Conservation (phyloP, 2,797 vertebrate species). For the Cryptoblepharus egeriae region DNA sequence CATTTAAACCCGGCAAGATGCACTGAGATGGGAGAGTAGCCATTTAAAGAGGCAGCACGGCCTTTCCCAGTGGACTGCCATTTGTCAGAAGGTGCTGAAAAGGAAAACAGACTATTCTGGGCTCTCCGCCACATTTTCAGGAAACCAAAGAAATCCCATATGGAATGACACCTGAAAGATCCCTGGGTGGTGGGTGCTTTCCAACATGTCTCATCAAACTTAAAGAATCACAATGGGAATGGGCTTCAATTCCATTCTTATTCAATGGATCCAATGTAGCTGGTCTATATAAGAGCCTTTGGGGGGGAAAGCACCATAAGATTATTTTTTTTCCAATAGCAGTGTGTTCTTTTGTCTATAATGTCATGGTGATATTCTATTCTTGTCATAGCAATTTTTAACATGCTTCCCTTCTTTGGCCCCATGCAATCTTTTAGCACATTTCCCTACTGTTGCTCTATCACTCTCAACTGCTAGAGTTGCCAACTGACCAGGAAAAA, state of each 20-base stretch:
- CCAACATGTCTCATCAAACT: not conserved
- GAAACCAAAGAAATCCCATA: too few species aligned
- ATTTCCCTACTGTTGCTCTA: not conserved
- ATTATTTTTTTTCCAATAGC: not conserved
- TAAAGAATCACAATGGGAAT: not conserved
- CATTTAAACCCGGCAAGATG: conserved; percentile 79
- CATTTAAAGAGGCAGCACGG: conserved; percentile 78
- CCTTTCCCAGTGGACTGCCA: conserved; percentile 73
- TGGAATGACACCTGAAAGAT: not conserved
- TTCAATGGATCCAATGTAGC: not conserved
- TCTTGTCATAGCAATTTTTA: not conserved
- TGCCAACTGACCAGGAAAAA: not conserved
- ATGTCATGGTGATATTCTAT: not conserved
- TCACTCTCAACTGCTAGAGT: not conserved
- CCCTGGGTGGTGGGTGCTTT: not conserved
- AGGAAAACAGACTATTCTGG: conserved; percentile 79
- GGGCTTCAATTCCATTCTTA: not conserved
- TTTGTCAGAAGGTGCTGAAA: conserved; percentile 80
- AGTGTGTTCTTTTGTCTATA: not conserved
- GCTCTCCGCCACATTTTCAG: conserved; percentile 31
- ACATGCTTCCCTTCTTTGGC: not conserved
- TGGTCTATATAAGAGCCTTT: not conserved
- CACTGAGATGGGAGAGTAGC: conserved; percentile 73
- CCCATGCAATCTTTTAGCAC: not conserved
- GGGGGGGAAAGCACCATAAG: too few species aligned